These are phyloP conservation scores for Umimayanthus kanabou DNA, from an alignment of 92 coral and sea anemone genomes.

Conservation along the genomic window DNA sequence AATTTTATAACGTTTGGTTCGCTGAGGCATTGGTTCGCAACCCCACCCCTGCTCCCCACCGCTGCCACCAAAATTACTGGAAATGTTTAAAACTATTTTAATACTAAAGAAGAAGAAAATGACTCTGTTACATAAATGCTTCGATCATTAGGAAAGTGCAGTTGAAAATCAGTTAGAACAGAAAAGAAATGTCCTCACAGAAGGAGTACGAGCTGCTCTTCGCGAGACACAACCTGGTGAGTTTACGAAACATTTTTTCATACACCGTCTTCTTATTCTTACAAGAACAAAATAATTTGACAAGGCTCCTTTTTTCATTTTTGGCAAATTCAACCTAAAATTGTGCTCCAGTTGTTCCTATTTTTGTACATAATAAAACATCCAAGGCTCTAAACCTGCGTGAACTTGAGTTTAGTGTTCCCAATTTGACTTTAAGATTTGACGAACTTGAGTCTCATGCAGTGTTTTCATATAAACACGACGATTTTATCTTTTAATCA, in stretches of 20 bases:
- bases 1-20: too few species aligned
- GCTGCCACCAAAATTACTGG: too few species aligned
- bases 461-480: not conserved
- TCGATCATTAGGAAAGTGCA: not conserved
- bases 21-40: too few species aligned
- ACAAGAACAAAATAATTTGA: not conserved
- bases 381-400: not conserved
- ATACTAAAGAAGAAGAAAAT: not conserved
- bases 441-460: not conserved
- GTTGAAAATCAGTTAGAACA: not conserved
- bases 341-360: not conserved
- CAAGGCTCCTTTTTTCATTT: not conserved
- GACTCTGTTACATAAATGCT: not conserved
- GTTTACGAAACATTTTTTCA: not conserved
- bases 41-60: too few species aligned
- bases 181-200: not conserved
- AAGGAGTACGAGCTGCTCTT: not conserved
- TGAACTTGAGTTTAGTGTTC: not conserved
- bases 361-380: not conserved
- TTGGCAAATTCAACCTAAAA: not conserved
- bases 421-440: not conserved
- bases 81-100: not conserved
- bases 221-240: constrained; percentile 1
- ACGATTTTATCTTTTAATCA: not conserved
- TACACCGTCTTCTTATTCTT: not conserved